These are phyloP conservation scores for Ormyrus rosae DNA, from an alignment of 2,888 invertebrate genomes.

Conservation along the genomic window DNA sequence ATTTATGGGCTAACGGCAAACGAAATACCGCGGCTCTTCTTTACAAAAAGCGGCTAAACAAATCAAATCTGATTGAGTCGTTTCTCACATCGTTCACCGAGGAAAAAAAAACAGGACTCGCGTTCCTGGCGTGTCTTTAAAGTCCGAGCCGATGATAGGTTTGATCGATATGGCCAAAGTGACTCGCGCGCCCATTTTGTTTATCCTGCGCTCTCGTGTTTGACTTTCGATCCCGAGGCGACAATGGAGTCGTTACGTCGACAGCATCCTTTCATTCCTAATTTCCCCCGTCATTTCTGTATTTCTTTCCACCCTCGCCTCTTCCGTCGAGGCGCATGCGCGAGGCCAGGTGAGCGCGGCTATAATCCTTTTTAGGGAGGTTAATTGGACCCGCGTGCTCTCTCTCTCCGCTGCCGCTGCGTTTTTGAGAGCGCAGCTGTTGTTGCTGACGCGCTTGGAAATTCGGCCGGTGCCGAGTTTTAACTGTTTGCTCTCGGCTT, in stretches of 20 bases:
- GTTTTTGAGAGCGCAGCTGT: too few species aligned
- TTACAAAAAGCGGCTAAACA: not conserved
- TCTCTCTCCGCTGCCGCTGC: too few species aligned
- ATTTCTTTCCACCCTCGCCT: slow-evolving; percentile 12
- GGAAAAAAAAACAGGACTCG: not conserved
- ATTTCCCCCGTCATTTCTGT: slow-evolving; percentile 54
- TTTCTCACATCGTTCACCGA: slow-evolving; percentile 16
- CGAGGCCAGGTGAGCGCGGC: slow-evolving; percentile 27
- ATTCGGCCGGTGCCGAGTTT: too few species aligned
- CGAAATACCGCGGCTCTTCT: not conserved
- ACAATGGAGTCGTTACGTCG: slow-evolving; percentile 61
- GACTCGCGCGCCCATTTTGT: slow-evolving; percentile 35
- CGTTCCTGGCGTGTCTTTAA: slow-evolving; percentile 3
- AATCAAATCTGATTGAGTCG: slow-evolving; percentile 37
- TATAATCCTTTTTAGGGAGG: slow-evolving; percentile 41
- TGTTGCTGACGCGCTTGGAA: too few species aligned
- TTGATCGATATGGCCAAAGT: slow-evolving; percentile 48
- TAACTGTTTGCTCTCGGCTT: too few species aligned
- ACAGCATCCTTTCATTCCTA: slow-evolving; percentile 59
- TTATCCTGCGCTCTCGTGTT: slow-evolving; percentile 26
- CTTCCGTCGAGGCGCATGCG: slow-evolving; percentile 8
- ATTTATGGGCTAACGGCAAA: slow-evolving; percentile 11
- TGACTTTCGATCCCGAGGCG: not conserved
- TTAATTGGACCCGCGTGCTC: slow-evolving; percentile 38
- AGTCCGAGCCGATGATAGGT: slow-evolving; percentile 44